Conservation (phyloP, 2,113 vertebrate genomes). For the Eclectus roratus region DNA sequence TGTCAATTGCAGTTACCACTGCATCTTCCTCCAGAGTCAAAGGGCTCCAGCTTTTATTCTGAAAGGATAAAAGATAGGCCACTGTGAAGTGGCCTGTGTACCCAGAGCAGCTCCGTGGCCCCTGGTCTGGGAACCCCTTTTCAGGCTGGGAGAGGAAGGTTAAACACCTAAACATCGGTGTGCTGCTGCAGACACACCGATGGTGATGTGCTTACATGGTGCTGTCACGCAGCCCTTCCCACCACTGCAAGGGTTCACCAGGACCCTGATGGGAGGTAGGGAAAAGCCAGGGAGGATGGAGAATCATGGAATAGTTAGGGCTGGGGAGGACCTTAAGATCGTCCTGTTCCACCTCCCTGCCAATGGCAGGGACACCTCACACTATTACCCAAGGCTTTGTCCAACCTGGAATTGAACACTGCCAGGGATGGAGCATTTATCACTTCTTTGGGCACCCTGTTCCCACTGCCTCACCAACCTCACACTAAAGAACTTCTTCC, state of each 20-base stretch:
- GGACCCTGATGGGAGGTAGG: neutral
- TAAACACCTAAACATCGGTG: neutral
- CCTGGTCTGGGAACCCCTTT: fast-evolving
- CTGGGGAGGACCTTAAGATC: neutral
- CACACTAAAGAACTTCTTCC: neutral
- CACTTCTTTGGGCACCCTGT: neutral
- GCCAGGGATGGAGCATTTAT: neutral
- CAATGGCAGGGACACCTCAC: neutral
- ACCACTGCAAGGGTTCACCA: fast-evolving
- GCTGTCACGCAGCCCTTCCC: neutral
- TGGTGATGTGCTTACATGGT: too few relatives aligned
- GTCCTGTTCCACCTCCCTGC: too few relatives aligned
- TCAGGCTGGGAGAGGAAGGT: neutral
- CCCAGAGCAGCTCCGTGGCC: neutral
- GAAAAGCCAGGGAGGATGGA: neutral
- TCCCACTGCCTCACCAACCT: neutral
- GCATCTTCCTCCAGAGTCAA: too few relatives aligned
- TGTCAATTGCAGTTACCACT: too few relatives aligned
- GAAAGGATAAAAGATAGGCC: too few relatives aligned
- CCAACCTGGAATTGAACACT: neutral
- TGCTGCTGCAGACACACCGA: fast-evolving
- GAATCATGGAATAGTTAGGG: neutral
- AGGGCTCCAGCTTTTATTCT: too few relatives aligned
- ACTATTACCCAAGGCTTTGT: neutral
- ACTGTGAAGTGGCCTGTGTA: neutral